phyloP scores from a whole-genome alignment of 2,797 vertebrate species.

The Cossypha dichroa region DNA sequence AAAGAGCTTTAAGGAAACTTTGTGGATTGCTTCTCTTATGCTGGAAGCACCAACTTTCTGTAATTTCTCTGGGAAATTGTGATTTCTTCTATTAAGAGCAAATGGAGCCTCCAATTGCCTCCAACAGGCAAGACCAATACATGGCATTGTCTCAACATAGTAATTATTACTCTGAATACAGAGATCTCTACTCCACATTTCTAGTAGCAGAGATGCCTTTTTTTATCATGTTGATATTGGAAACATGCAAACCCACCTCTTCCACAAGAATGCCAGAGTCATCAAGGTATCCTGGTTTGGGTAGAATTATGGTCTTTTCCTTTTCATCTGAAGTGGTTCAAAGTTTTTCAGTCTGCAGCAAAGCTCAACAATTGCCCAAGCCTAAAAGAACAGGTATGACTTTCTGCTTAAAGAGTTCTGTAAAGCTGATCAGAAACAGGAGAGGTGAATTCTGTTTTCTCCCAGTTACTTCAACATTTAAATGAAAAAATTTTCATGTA shows the following conservation, averaged over 20 bases:
- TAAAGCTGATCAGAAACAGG: neutral
- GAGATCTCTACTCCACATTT: neutral
- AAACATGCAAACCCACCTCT: neutral
- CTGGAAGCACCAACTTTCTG: neutral
- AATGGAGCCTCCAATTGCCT: neutral
- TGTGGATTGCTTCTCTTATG: neutral
- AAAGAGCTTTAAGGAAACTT: neutral
- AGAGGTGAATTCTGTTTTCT: neutral
- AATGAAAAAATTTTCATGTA: neutral
- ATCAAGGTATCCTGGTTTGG: neutral
- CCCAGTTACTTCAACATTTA: neutral
- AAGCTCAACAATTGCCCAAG: neutral
- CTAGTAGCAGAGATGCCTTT: neutral
- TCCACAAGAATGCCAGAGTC: neutral
- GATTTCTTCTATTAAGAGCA: neutral
- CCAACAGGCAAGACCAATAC: neutral
- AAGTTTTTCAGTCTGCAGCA: neutral
- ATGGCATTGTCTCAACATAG: neutral
- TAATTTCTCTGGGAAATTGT: neutral
- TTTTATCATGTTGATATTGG: neutral
- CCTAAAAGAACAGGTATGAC: neutral
- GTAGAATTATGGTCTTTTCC: neutral
- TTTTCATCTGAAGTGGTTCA: neutral
- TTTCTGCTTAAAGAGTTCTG: neutral
- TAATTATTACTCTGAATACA: neutral